Evolutionary conservation across 1,140 invertebrate species (phyloP).

Genomic region (Leptonema lineaticorne): DNA sequence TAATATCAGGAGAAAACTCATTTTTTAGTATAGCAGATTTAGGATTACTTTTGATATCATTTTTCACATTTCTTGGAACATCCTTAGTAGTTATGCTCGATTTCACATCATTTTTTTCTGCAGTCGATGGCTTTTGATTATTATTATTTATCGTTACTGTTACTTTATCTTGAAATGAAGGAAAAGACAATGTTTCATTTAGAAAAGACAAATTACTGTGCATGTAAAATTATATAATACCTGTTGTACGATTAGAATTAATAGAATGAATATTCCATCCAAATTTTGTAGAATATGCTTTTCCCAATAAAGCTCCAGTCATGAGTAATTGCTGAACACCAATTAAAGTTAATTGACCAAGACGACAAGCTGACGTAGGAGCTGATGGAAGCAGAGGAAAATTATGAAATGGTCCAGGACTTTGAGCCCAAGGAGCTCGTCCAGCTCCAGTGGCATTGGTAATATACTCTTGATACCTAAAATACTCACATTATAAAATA

Average conservation of each 20-base stretch:
- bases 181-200: too few species aligned
- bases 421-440: conserved; percentile 68
- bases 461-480: conserved; percentile 61
- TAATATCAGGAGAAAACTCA: conserved; percentile 16
- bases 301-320: conserved; percentile 69
- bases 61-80: neutral
- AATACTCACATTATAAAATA: conserved; percentile 17
- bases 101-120: neutral
- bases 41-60: neutral
- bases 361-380: conserved; percentile 59
- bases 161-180: too few species aligned
- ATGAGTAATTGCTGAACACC: conserved; percentile 70
- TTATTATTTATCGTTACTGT: neutral
- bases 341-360: conserved; percentile 72
- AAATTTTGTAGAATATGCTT: conserved; percentile 63
- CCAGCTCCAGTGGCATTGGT: conserved; percentile 59
- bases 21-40: neutral
- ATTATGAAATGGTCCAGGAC: conserved; percentile 78
- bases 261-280: conserved; percentile 42
- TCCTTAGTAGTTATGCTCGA: neutral
- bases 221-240: too few species aligned
- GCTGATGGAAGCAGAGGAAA: conserved; percentile 71
- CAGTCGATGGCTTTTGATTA: neutral
- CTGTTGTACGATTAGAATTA: conserved; percentile 6
- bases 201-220: too few species aligned